phyloP scores from a whole-genome alignment of 1,140 invertebrate genomes.

The Drosophila virilis region DNA sequence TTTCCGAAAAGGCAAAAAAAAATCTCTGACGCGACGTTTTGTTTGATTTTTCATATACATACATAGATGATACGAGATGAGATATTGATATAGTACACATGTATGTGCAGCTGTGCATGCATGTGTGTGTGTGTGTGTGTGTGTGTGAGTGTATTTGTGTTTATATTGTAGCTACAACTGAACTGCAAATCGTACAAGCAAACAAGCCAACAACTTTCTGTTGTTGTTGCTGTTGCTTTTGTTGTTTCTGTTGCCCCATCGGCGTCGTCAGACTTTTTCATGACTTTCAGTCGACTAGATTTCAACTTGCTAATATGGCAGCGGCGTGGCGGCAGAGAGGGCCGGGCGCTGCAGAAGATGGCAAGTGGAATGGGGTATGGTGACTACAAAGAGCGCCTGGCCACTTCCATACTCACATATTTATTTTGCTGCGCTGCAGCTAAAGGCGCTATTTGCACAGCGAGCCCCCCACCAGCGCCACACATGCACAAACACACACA shows the following conservation, averaged over 20 bases:
- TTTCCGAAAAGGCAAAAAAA: conserved; percentile 28
- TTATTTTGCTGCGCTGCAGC: conserved; percentile 56
- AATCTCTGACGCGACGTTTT: conserved; percentile 17
- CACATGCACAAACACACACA: conserved; percentile 14
- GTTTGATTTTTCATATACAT: conserved; percentile 21
- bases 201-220: conserved; percentile 49
- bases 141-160: conserved; percentile 1
- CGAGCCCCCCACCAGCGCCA: background rate
- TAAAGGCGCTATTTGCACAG: conserved; percentile 64
- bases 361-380: conserved; percentile 18
- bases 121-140: background rate
- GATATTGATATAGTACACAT: conserved; percentile 12
- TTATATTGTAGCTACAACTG: conserved; percentile 46
- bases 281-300: conserved; percentile 55
- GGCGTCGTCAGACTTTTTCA: conserved; percentile 47
- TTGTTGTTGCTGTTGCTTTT: conserved; percentile 17
- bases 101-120: background rate
- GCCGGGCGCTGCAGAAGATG: background rate
- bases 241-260: conserved; percentile 31
- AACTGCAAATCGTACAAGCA: conserved; percentile 72
- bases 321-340: background rate
- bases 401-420: conserved; percentile 48
- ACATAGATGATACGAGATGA: conserved; percentile 16
- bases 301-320: conserved; percentile 64
- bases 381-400: conserved; percentile 45